Evolutionary conservation across 2,797 vertebrate genomes (phyloP).

Genomic region (Darevskia nairensis): DNA sequence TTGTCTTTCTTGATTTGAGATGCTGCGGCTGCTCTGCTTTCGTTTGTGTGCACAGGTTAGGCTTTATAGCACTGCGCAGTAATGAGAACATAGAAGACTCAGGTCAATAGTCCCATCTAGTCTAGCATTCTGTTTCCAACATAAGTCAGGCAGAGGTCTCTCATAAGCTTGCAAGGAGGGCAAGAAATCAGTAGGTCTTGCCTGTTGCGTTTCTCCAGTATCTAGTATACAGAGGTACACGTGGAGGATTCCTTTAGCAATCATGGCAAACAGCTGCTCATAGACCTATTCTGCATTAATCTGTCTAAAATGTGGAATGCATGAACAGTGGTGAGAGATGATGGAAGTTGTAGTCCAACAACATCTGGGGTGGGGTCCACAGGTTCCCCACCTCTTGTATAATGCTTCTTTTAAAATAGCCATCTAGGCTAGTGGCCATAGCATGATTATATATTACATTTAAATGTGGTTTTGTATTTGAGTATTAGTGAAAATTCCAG

Average conservation of each 20-base stretch:
- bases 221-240: not conserved
- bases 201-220: not conserved
- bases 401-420: not conserved
- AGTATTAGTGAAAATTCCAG: not conserved
- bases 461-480: not conserved
- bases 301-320: no score
- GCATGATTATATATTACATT: not conserved
- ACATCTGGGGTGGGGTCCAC: not conserved
- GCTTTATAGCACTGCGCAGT: not conserved
- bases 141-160: not conserved
- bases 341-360: no score
- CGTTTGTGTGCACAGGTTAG: not conserved
- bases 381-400: not conserved
- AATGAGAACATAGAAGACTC: not conserved
- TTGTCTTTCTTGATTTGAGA: not conserved
- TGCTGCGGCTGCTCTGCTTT: constrained; percentile 7
- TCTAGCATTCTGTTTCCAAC: not conserved
- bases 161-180: not conserved
- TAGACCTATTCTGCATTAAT: not conserved
- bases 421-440: not conserved
- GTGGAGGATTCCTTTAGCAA: not conserved
- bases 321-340: no score
- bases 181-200: not conserved
- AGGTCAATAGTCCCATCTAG: not conserved
- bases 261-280: not conserved